Evolutionary conservation across 2,113 vertebrate species (phyloP), one percentile per base, ranked within the genome.

Genomic region (Chionodraco myersi): DNA sequence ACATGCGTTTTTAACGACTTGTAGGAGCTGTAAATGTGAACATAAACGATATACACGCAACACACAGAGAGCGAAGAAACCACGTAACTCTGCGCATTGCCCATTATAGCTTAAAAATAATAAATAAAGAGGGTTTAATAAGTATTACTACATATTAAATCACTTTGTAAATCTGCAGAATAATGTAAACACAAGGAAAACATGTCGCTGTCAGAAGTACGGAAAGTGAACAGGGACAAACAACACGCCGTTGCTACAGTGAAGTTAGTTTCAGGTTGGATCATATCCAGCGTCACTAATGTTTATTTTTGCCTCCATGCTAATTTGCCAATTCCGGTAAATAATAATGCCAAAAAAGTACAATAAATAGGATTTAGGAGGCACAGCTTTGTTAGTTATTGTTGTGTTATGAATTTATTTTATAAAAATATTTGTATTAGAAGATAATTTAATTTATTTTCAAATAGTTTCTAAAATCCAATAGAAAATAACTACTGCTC

Each of bases 1-100:
- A 77, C 72, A 0, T 60, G 82, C 7, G 62, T 71, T 66, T 78
- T 72, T n/a, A 92, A 12, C 34, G 72, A 3, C 51, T 61, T 60
- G 41, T 90, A 72, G 49, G 91, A 89, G 15, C 70, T 23, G 78
- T 92, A 91, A 26, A 94, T 48, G 36, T 93, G 52, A 15, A 72
- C 61, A n/a, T 89, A 90, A 11, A 82, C 10, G 0, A 92, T 51
- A 75, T 80, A 92, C 1, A 77, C 9, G 0, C 78, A 72, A 21
- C 54, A 78, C 0, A 70, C 13, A 4, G 88, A 26, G 8, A 88
- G n/a, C 1, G 81, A 76, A 0, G 48, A 54, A 0, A 58, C 56
- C 0, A 78, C 0, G 48, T 1, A 80, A 47, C 53, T 84, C 10
- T 48, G 84, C 0, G 21, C 2, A 4, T 54, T 77, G 6, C 85